Evolutionary conservation across 2,797 vertebrate species (phyloP).

Genomic region (Calcarius lapponicus): DNA sequence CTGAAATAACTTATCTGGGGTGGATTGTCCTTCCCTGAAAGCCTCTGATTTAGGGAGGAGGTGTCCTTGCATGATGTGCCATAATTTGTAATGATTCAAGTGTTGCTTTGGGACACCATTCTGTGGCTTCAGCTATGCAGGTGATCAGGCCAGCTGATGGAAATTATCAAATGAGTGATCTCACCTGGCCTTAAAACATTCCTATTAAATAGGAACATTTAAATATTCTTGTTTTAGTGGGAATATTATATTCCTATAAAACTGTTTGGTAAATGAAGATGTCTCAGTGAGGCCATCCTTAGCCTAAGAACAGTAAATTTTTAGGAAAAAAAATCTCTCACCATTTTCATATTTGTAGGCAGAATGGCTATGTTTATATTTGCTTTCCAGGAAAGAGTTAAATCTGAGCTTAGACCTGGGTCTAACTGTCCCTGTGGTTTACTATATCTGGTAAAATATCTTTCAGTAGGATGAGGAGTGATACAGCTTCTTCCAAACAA

Average conservation of each 20-base stretch:
- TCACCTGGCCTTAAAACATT: background rate
- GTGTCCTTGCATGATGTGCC: background rate
- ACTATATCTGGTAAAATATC: background rate
- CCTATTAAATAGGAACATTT: background rate
- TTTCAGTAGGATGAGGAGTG: background rate
- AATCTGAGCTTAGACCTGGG: background rate
- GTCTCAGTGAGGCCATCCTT: background rate
- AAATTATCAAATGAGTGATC: background rate
- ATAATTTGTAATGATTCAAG: background rate
- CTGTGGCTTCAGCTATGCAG: background rate
- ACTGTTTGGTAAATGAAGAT: background rate
- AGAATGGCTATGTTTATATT: background rate
- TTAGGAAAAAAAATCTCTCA: background rate
- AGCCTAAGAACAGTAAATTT: background rate
- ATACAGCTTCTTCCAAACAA: background rate
- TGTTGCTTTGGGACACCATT: background rate
- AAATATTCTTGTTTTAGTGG: background rate
- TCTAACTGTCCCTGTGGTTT: background rate
- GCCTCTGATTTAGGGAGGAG: background rate
- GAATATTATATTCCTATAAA: background rate
- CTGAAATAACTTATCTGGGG: background rate
- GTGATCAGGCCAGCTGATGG: background rate
- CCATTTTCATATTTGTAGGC: background rate
- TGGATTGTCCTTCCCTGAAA: background rate
- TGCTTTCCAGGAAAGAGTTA: background rate